phyloP scores from a whole-genome alignment of 2,113 vertebrate species.

The Phyllopteryx taeniolatus region DNA sequence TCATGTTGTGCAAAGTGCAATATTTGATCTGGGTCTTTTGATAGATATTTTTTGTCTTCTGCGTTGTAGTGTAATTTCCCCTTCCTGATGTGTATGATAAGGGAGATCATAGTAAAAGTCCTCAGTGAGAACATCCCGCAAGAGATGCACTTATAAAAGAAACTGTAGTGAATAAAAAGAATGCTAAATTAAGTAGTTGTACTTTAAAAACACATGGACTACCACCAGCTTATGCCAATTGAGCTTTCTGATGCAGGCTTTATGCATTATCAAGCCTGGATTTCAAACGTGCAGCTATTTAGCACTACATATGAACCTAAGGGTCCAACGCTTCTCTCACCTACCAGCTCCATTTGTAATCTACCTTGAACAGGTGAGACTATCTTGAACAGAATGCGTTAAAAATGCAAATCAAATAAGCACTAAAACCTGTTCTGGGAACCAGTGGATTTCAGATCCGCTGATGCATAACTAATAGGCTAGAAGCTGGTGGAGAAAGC shows the following conservation, averaged over 20 bases:
- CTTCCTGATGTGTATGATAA: constrained; percentile 25
- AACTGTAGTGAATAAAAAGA: constrained; percentile 21
- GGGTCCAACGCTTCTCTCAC: constrained; percentile 28
- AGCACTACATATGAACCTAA: constrained; percentile 5
- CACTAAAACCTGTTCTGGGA: constrained; percentile 45
- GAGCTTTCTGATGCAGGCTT: neutral
- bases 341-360: constrained; percentile 43
- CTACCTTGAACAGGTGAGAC: constrained; percentile 54
- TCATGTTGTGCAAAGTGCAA: constrained; percentile 29
- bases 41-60: constrained; percentile 30
- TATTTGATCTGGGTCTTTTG: constrained; percentile 28
- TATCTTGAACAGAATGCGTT: constrained; percentile 24
- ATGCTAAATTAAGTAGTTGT: constrained; percentile 14
- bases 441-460: constrained; percentile 43
- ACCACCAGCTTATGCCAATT: neutral
- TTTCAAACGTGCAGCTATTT: constrained; percentile 14
- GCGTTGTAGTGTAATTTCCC: constrained; percentile 8
- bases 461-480: constrained; percentile 59
- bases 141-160: constrained; percentile 19
- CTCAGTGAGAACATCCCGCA: constrained; percentile 12
- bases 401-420: constrained; percentile 58
- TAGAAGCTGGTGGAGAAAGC: constrained; percentile 52
- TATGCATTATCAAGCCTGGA: constrained; percentile 23
- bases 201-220: neutral
- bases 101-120: constrained; percentile 22